Base-by-base conservation (phyloP, 2,113 vertebrate species). In the Paralichthys olivaceus region DNA sequence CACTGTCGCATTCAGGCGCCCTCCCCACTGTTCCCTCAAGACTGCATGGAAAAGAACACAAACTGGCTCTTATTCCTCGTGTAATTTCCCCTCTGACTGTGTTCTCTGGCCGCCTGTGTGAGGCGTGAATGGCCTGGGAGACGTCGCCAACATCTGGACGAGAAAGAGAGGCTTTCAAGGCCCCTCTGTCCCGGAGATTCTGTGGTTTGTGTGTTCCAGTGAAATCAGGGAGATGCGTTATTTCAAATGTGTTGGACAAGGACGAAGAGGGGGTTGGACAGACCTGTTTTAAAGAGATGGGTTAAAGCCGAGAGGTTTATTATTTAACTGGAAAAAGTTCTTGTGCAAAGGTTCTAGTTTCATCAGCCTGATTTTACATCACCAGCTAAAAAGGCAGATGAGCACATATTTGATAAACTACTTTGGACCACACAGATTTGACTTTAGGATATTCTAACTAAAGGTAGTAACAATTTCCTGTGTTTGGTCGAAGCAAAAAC, bases 1-100 rank as follows among this genome's bases (percentile, higher is more conserved):
- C 94, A 94, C 87, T 93, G 93, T 95, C 95, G 63, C 93, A 92
- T 93, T 95, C 95, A 93, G 93, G 92, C 67, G 1, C 80, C 84
- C 88, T 61, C 85, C 8, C 85, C 68, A 60, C 84, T 77, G 49
- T 59, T 86, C 84, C 84, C 61, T 74, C 22, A 66, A 78, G 84
- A 80, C 78, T 91, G 93, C 91, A 57, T 34, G 61, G 51, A 69
- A 71, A 73, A 61, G 68, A 43, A 73, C 81, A 91, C 85, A 88
- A 73, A 88, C 75, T 4, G 63, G 45, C 81, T 83, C 53, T 81
- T 85, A 76, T 83, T 84, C 75, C 85, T 60, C 65, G 0, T 72
- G 79, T 60, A 58, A 66, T 79, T 73, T 75, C 79, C 80, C 71
- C 14, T 28, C 80, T 80, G 79, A 72, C 65, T 4, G 61, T 40